A percentile compares a stretch with the other conserved stretches of the same genome.
Evolutionary conservation across 92 coral and sea anemone species (phyloP).

Genomic region (Zoanthus sociatus): DNA sequence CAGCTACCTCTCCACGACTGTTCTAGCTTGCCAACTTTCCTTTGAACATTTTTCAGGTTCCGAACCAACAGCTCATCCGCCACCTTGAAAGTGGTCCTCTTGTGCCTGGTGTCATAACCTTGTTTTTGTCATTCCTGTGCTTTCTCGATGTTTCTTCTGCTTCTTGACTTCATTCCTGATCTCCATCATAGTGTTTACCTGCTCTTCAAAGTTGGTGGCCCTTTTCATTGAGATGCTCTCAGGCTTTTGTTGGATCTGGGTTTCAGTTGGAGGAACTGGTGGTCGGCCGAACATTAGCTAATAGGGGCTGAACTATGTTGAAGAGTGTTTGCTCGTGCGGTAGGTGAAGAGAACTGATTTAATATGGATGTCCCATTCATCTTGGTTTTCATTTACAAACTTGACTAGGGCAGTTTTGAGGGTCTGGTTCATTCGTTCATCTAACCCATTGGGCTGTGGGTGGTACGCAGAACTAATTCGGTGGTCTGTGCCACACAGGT

Average conservation of each 20-base stretch:
- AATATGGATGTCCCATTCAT: slow-evolving; percentile 74
- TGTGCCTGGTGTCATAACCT: slow-evolving; percentile 54
- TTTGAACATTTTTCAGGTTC: slow-evolving; percentile 55
- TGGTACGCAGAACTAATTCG: slow-evolving; percentile 61
- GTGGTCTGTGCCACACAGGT: slow-evolving; percentile 58
- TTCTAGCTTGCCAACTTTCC: slow-evolving; percentile 64
- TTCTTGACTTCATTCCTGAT: slow-evolving; percentile 40
- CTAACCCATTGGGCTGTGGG: slow-evolving; percentile 68
- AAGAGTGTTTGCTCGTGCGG: slow-evolving; percentile 60
- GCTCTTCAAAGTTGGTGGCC: slow-evolving; percentile 36
- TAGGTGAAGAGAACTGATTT: slow-evolving; percentile 65
- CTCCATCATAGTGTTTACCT: slow-evolving; percentile 29
- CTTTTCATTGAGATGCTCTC: not conserved
- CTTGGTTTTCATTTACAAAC: slow-evolving; percentile 64
- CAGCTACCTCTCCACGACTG: slow-evolving; percentile 7
- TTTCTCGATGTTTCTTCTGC: slow-evolving; percentile 47
- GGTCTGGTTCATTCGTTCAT: slow-evolving; percentile 71
- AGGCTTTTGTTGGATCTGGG: slow-evolving; percentile 40
- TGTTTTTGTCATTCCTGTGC: slow-evolving; percentile 51
- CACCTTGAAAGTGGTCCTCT: slow-evolving; percentile 44
- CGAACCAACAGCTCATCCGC: slow-evolving; percentile 53
- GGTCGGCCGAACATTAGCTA: slow-evolving; percentile 71
- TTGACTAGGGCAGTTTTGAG: slow-evolving; percentile 64
- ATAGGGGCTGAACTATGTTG: slow-evolving; percentile 69
- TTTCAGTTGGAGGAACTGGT: slow-evolving; percentile 60